phyloP scores from a whole-genome alignment of 2,797 vertebrate genomes.

The Arctocebus calabarensis region DNA sequence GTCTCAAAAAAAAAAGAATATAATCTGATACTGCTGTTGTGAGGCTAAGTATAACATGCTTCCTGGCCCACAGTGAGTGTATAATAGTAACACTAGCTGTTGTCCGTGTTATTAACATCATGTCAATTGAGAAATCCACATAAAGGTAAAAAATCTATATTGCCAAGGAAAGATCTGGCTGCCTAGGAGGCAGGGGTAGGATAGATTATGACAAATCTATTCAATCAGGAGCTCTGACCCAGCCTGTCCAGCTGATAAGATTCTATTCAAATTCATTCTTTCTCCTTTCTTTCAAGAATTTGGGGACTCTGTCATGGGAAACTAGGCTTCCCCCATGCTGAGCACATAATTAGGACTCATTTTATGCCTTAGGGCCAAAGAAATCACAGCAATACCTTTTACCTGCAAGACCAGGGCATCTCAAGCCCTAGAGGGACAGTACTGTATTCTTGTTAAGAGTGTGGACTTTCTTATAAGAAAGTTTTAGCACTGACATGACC shows the following conservation, averaged over 20 bases:
- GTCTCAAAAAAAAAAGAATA: too few relatives aligned
- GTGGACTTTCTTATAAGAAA: not conserved
- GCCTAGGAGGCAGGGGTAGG: not conserved
- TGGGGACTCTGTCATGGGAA: not conserved
- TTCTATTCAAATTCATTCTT: not conserved
- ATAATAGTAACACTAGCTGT: not conserved
- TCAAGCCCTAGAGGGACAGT: not conserved
- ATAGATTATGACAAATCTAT: not conserved
- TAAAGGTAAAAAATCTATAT: not conserved
- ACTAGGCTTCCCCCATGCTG: not conserved
- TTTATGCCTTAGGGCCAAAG: conserved; percentile 41
- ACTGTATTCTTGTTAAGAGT: not conserved
- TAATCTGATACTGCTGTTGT: not conserved
- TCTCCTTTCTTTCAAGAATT: not conserved
- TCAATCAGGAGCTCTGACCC: not conserved
- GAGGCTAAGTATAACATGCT: too few relatives aligned
- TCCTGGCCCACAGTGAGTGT: not conserved
- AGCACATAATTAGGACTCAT: not conserved
- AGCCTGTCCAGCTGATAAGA: too few relatives aligned
- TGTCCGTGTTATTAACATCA: not conserved
- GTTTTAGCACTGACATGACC: not conserved
- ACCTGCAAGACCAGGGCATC: not conserved
- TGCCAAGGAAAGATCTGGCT: not conserved
- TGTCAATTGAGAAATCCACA: not conserved
- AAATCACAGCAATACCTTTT: not conserved